A percentile compares a stretch with the other conserved stretches of the same genome.
These are phyloP conservation scores for Pheosia gnoma DNA, from an alignment of 2,888 invertebrate species.

Conservation along the genomic window DNA sequence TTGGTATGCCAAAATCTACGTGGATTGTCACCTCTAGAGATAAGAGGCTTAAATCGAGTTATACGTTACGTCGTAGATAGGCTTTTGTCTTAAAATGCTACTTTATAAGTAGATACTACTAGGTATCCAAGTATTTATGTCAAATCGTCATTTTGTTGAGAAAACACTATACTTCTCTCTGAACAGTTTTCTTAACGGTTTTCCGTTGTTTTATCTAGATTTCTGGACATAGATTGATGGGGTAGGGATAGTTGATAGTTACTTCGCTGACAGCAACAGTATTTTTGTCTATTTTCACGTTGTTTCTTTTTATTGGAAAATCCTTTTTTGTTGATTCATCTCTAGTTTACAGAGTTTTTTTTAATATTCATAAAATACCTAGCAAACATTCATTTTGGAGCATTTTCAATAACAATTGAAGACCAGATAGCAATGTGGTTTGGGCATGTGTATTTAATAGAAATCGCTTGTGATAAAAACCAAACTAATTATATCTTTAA, in stretches of 20 bases:
- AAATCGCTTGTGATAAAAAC: too few relatives aligned
- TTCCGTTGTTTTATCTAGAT: not conserved
- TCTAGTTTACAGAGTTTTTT: too few relatives aligned
- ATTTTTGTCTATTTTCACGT: not conserved
- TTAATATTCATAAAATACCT: not conserved
- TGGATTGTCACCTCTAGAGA: too few relatives aligned
- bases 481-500: too few relatives aligned
- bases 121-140: not conserved
- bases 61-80: too few relatives aligned
- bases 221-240: slow-evolving; percentile 6
- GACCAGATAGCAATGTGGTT: too few relatives aligned
- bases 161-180: not conserved
- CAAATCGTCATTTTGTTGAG: not conserved
- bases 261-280: not conserved
- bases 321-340: not conserved
- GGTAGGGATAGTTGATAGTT: too few relatives aligned
- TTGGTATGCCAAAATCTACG: too few relatives aligned
- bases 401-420: not conserved
- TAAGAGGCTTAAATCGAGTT: too few relatives aligned
- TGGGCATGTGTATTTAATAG: too few relatives aligned
- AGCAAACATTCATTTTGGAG: not conserved
- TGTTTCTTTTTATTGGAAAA: not conserved
- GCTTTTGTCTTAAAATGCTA: too few relatives aligned
- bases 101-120: too few relatives aligned
- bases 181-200: not conserved